These are phyloP conservation scores for Tetropium fuscum DNA, from an alignment of 2,888 invertebrate species.

Conservation along the genomic window DNA sequence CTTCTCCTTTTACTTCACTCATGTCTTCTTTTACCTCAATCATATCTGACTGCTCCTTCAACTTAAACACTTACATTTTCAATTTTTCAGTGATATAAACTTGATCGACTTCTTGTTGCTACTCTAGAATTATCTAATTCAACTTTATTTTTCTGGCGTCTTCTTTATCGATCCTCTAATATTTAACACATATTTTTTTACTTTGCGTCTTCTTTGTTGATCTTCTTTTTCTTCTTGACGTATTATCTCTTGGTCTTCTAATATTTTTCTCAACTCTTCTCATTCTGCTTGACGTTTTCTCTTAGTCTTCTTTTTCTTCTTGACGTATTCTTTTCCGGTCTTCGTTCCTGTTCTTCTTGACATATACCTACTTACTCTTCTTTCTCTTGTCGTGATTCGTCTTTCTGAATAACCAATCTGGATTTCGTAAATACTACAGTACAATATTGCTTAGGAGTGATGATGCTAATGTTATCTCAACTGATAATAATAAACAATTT, in stretches of 20 bases:
- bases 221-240: not conserved
- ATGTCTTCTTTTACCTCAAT: too few species aligned
- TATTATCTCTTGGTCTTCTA: not conserved
- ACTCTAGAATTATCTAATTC: too few species aligned
- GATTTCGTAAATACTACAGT: too few species aligned
- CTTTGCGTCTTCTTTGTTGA: not conserved
- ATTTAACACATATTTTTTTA: too few species aligned
- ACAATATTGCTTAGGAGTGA: too few species aligned
- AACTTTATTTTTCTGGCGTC: not conserved
- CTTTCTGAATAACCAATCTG: too few species aligned
- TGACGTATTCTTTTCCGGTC: not conserved
- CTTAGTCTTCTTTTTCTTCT: not conserved
- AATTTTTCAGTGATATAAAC: not conserved
- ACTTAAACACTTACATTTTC: not conserved
- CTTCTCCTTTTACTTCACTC: too few species aligned
- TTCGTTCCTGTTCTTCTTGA: not conserved
- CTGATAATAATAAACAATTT: too few species aligned
- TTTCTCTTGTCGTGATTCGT: too few species aligned
- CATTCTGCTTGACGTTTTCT: not conserved
- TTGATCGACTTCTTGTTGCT: not conserved
- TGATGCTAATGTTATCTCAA: too few species aligned
- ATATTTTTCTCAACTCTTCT: not conserved
- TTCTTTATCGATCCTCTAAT: too few species aligned
- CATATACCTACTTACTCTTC: not conserved
- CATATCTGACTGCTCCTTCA: not conserved